These are phyloP conservation scores for Stercorarius parasiticus DNA, from an alignment of 2,113 vertebrate species.

Conservation along the genomic window DNA sequence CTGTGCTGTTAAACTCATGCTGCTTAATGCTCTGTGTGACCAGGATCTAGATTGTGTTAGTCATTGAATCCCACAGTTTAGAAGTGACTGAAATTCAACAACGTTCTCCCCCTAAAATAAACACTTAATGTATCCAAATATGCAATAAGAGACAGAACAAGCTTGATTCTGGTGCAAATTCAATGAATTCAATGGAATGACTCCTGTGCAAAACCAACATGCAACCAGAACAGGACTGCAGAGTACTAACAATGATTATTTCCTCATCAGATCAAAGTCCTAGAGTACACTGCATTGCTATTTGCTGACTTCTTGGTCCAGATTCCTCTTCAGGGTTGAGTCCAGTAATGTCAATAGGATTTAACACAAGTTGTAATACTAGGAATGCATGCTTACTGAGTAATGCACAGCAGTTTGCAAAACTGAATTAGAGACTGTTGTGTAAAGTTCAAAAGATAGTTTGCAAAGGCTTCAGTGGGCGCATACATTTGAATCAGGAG, in stretches of 20 bases:
- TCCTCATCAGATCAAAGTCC: not conserved
- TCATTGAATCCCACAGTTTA: conserved; percentile 13
- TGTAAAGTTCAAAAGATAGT: not conserved
- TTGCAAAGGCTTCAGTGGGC: not conserved
- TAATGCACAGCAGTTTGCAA: not conserved
- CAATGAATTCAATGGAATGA: not conserved
- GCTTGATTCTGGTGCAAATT: not conserved
- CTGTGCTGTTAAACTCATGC: not conserved
- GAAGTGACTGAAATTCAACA: conserved; percentile 8
- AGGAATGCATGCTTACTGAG: not conserved
- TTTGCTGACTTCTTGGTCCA: not conserved
- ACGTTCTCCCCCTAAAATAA: not conserved
- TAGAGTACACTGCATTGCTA: not conserved
- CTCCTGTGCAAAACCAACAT: not conserved
- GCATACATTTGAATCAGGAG: not conserved
- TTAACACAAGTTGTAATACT: not conserved
- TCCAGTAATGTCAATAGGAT: not conserved
- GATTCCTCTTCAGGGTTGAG: not conserved
- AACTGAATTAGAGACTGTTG: not conserved
- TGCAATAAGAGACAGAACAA: not conserved
- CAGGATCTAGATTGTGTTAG: not conserved
- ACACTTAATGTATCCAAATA: not conserved
- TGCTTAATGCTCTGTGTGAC: conserved; percentile 8
- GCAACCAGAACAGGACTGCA: not conserved
- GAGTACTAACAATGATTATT: not conserved